phyloP scores from a whole-genome alignment of 2,888 invertebrate species.

The Sphecodes monilicornis region DNA sequence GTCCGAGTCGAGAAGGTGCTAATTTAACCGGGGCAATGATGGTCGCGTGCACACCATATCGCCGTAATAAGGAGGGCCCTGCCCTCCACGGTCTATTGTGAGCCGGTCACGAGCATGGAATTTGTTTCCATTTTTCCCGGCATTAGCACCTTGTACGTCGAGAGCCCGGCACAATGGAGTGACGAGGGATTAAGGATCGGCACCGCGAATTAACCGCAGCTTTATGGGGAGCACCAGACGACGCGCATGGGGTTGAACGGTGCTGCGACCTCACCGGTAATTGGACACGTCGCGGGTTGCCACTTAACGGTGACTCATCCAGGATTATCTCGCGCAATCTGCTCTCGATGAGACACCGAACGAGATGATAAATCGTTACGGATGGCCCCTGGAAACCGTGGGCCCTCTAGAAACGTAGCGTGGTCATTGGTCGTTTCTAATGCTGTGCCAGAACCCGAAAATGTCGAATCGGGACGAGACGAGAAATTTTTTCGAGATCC shows the following conservation, averaged over 20 bases:
- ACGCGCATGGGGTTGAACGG: conserved; percentile 56
- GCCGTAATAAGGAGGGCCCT: conserved; percentile 51
- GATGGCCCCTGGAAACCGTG: not conserved
- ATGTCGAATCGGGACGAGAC: no score
- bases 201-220: conserved; percentile 66
- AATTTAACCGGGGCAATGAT: conserved; percentile 54
- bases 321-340: conserved; percentile 68
- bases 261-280: conserved; percentile 70
- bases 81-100: conserved; percentile 51
- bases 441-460: no score
- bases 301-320: conserved; percentile 73
- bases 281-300: conserved; percentile 68
- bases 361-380: conserved; percentile 48
- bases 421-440: no score
- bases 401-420: not conserved
- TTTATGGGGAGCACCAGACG: conserved; percentile 40
- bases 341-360: conserved; percentile 60
- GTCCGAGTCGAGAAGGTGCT: conserved; percentile 33
- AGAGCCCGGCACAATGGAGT: conserved; percentile 60
- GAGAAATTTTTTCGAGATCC: no score
- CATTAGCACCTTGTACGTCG: conserved; percentile 61
- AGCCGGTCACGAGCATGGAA: conserved; percentile 40
- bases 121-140: conserved; percentile 52
- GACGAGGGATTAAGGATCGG: conserved; percentile 61
- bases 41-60: conserved; percentile 36